Evolutionary conservation across 2,113 vertebrate genomes (phyloP).

Genomic region (Astatotilapia flaviijosephi): DNA sequence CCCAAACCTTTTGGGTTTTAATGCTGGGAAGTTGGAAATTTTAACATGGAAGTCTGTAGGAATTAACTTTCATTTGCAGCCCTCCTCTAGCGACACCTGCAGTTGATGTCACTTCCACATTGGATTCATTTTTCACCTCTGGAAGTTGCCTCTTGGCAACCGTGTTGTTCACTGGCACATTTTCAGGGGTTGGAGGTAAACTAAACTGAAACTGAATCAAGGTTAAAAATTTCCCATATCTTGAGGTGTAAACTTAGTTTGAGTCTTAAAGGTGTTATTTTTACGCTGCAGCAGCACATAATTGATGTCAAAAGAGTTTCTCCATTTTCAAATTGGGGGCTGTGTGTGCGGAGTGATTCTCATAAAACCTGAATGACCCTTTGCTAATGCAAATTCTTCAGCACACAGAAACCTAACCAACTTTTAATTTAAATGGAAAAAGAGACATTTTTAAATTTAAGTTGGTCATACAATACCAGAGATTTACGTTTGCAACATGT

Average conservation of each 20-base stretch:
- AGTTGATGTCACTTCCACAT: not conserved
- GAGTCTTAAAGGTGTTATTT: constrained; percentile 6
- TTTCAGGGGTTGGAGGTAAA: not conserved
- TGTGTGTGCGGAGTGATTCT: constrained; percentile 8
- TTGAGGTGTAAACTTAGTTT: not conserved
- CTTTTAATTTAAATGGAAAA: constrained; percentile 45
- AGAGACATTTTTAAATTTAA: constrained; percentile 10
- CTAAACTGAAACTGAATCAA: not conserved
- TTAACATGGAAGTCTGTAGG: not conserved
- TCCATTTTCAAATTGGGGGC: constrained; percentile 24
- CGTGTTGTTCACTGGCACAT: not conserved
- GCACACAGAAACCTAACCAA: not conserved
- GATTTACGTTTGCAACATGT: constrained; percentile 1
- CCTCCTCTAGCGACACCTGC: not conserved
- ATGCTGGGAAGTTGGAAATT: not conserved
- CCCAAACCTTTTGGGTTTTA: not conserved
- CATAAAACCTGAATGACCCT: constrained; percentile 22
- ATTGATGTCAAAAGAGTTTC: constrained; percentile 26
- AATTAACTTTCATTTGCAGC: not conserved
- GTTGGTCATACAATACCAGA: not conserved
- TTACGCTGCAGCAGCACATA: constrained; percentile 3
- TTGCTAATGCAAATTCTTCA: constrained; percentile 29
- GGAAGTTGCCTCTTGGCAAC: not conserved
- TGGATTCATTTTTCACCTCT: not conserved
- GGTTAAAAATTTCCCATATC: not conserved